phyloP scores from a whole-genome alignment of 2,797 vertebrate genomes.

The Danionella dracula region DNA sequence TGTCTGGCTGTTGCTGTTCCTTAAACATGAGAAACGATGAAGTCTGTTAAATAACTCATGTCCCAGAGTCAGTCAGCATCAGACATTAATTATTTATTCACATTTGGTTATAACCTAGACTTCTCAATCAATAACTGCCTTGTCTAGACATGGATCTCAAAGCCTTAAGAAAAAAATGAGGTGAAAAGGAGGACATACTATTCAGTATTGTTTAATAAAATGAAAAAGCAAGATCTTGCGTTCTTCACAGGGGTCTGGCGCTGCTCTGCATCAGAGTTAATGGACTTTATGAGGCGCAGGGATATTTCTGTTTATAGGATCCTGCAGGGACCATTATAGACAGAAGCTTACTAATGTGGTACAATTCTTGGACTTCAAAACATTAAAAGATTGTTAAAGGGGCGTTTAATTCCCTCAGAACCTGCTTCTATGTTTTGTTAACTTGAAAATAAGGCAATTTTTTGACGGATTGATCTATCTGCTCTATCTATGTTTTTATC shows the following conservation, averaged over 20 bases:
- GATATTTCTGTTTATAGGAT: conserved; percentile 44
- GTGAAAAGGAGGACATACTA: background rate
- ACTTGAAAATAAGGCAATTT: background rate
- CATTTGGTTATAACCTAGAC: background rate
- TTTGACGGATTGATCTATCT: too few species aligned
- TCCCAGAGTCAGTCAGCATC: conserved; percentile 15
- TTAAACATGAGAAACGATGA: conserved; percentile 34
- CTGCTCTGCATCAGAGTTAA: conserved; percentile 36
- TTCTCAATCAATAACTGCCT: conserved; percentile 10
- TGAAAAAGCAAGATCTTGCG: conserved; percentile 26
- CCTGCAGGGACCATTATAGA: conserved; percentile 20
- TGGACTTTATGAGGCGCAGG: conserved; percentile 35
- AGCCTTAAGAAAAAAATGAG: background rate
- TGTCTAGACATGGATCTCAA: conserved; percentile 30
- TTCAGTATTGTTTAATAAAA: conserved; percentile 21
- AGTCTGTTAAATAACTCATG: conserved; percentile 1
- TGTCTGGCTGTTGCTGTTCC: conserved; percentile 21
- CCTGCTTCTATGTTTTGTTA: background rate
- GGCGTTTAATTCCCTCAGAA: background rate
- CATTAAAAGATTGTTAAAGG: background rate
- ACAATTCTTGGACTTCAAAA: background rate
- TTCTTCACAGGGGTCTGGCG: conserved; percentile 42
- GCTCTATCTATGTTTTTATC: too few species aligned
- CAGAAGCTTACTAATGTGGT: background rate
- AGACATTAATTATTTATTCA: conserved; percentile 34